A percentile compares a stretch with the other conserved stretches of the same genome.
phyloP scores from a whole-genome alignment of 2,888 invertebrate species.

The Ellobium chinense region DNA sequence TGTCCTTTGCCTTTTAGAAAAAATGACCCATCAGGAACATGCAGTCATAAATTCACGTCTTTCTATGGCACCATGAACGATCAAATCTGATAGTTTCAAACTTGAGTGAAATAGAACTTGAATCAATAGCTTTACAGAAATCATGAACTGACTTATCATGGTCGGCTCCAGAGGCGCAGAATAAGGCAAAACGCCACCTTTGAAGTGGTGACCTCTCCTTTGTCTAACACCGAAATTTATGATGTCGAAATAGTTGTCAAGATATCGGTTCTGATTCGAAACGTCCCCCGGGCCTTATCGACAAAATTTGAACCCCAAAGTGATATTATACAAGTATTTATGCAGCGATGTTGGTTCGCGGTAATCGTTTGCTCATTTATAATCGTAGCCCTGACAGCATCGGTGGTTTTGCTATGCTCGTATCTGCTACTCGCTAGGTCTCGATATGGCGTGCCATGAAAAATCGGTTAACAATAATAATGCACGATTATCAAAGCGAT shows the following conservation, averaged over 20 bases:
- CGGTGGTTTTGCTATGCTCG: neutral
- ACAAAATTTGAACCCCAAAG: neutral
- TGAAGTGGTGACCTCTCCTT: neutral
- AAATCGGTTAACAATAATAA: conserved; percentile 25
- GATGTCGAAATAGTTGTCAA: neutral
- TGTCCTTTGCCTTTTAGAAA: no score
- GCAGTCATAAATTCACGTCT: no score
- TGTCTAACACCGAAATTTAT: conserved; percentile 1
- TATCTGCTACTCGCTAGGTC: conserved; percentile 3
- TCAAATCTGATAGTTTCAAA: no score
- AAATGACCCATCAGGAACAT: no score
- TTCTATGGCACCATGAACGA: no score
- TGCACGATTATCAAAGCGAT: neutral
- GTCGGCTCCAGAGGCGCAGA: neutral
- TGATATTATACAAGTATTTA: neutral
- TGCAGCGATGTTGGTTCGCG: neutral
- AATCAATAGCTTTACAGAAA: neutral
- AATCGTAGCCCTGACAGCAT: neutral
- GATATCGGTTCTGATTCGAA: no score
- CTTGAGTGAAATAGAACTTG: neutral
- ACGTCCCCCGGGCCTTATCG: neutral
- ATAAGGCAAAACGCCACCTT: neutral
- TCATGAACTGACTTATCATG: neutral
- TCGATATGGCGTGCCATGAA: conserved; percentile 16
- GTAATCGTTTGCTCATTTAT: conserved; percentile 9